A percentile compares a stretch with the other conserved stretches of the same genome.
phyloP scores from a whole-genome alignment of 2,888 invertebrate genomes.

The Hirtodrosophila duncani region DNA sequence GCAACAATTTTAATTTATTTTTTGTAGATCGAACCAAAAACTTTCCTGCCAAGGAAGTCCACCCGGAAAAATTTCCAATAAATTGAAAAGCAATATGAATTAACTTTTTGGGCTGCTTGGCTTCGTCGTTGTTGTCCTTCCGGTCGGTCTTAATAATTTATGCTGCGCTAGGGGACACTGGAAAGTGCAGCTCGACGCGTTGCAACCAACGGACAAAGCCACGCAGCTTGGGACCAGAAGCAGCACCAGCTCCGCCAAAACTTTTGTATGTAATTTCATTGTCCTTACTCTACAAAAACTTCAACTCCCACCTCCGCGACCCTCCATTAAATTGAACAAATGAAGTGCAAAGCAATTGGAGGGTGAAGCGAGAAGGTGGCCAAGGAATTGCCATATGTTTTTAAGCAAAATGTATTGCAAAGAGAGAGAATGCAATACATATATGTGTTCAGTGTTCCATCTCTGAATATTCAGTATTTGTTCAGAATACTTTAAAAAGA shows the following conservation, averaged over 20 bases:
- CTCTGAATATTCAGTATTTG: too few species aligned
- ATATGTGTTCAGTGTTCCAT: too few species aligned
- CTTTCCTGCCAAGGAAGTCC: slow-evolving; percentile 36
- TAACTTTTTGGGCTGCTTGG: slow-evolving; percentile 52
- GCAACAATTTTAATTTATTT: slow-evolving; percentile 62
- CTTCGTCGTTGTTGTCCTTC: slow-evolving; percentile 7
- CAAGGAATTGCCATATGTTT: slow-evolving; percentile 16
- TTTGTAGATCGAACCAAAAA: slow-evolving; percentile 10
- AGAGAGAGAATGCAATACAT: too few species aligned
- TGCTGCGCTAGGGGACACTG: slow-evolving; percentile 53
- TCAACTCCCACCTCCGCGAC: background rate
- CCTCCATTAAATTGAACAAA: slow-evolving; percentile 52
- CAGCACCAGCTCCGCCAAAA: slow-evolving; percentile 13
- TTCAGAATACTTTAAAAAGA: too few species aligned
- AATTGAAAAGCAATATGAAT: slow-evolving; percentile 69
- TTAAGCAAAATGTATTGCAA: too few species aligned
- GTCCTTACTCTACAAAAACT: too few species aligned
- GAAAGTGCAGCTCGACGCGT: slow-evolving; percentile 40
- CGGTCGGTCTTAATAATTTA: slow-evolving; percentile 57
- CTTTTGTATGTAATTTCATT: slow-evolving; percentile 29
- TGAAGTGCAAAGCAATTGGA: slow-evolving; percentile 54
- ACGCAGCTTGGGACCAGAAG: slow-evolving; percentile 9
- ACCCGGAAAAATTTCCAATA: slow-evolving; percentile 52
- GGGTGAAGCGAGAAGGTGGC: slow-evolving; percentile 15
- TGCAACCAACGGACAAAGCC: slow-evolving; percentile 1